Evolutionary conservation across 30 jellyfish, hydroid and myxozoan species (phyloP), one percentile per base, ranked within the genome.

Genomic region (Pseudorhiza aurosa): DNA sequence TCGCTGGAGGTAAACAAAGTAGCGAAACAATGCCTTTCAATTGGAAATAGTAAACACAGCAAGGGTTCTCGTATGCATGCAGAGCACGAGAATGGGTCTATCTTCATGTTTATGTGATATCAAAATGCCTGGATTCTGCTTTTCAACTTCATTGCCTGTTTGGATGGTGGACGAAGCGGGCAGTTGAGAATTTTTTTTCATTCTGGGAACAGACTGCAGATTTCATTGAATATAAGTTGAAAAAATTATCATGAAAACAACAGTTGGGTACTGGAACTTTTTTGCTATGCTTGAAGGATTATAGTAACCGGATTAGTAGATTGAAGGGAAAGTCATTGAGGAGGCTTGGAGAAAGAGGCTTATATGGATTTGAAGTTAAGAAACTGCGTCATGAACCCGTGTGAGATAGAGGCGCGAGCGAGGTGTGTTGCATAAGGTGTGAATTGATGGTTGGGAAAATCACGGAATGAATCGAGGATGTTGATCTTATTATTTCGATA

Each of bases 1-100:
- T 42, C 83, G 83, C 71, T 44, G 24, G 11, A 31, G 45, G n/a
- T 47, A 47, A 70, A 70, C 56, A 37, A 70, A 70, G 49, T 44
- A 28, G 50, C 29, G 47, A 47, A 31, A 70, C 68, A 47, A 47
- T 43, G 39, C 30, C 32, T 18, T 64, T 32, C 35, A 33, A 29
- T 11, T 2, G 58, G 58, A 5, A 29, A 17, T 2, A 22, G 77
- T 64, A 64, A 64, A 64, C 77, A 64, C 57, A 39, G 58, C 19
- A 39, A 31, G 58, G 50, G 56, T 12, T 33, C 11, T 42, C 58
- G 17, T 19, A 2, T 19, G 35, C 58, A 64, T 32, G 77, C 77
- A 64, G 58, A 19, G 77, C 19, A 5, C 6, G 24, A 10, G 67
- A 53, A 53, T 53, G 12, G 22, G 36, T 3, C 2, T 53, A 14